phyloP scores from a whole-genome alignment of 2,888 invertebrate species.

The Formica aserva region DNA sequence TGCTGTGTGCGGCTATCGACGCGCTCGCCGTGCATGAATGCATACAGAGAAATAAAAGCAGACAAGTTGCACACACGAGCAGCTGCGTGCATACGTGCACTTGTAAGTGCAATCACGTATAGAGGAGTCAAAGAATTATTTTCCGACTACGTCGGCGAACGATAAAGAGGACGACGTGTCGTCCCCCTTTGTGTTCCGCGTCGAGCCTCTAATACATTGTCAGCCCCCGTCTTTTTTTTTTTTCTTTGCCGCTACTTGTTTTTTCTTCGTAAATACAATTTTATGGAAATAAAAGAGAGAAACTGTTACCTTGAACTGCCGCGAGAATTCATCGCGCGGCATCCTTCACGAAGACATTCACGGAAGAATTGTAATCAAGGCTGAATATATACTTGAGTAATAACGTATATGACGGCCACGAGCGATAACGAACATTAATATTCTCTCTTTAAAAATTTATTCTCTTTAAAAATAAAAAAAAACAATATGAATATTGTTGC shows the following conservation, averaged over 20 bases:
- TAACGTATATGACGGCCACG: neutral
- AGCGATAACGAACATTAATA: slow-evolving; percentile 17
- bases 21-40: neutral
- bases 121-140: slow-evolving; percentile 31
- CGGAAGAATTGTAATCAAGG: slow-evolving; percentile 30
- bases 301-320: slow-evolving; percentile 23
- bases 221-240: neutral
- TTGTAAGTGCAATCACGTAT: slow-evolving; percentile 35
- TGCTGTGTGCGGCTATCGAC: neutral
- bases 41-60: slow-evolving; percentile 17
- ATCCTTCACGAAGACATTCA: slow-evolving; percentile 32
- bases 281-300: neutral
- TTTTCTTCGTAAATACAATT: neutral
- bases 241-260: neutral
- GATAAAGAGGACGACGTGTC: slow-evolving; percentile 17
- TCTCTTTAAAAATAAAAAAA: neutral
- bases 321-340: slow-evolving; percentile 26
- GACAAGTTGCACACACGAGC: neutral
- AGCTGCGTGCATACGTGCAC: neutral
- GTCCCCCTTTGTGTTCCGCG: neutral
- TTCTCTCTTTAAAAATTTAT: neutral
- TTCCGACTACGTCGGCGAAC: neutral
- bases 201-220: neutral
- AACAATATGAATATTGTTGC: neutral
- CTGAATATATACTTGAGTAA: slow-evolving; percentile 24